Evolutionary conservation across 2,797 vertebrate species (phyloP).

Genomic region (Alectoris magna): DNA sequence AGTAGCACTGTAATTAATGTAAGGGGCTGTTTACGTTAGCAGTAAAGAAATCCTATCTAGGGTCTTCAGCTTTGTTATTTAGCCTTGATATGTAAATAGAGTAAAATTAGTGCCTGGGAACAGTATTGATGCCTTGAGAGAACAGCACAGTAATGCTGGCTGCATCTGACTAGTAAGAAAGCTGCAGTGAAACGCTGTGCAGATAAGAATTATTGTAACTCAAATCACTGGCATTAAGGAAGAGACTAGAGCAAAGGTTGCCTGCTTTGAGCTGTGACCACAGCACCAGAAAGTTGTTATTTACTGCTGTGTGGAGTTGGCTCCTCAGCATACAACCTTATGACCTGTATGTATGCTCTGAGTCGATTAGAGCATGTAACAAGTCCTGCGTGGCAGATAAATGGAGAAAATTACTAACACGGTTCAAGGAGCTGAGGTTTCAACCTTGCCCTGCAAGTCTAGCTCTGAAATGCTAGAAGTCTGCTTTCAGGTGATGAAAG

Average conservation of each 20-base stretch:
- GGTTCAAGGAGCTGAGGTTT: constrained; percentile 17
- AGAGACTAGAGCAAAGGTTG: neutral
- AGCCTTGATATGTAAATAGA: neutral
- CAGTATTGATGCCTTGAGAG: neutral
- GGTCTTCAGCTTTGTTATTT: neutral
- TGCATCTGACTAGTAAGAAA: neutral
- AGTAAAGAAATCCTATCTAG: neutral
- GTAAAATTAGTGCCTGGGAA: neutral
- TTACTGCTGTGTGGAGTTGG: neutral
- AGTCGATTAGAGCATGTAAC: neutral
- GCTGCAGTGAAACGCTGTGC: neutral
- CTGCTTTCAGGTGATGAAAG: constrained; percentile 45
- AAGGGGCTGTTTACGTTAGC: neutral
- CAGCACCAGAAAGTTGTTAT: neutral
- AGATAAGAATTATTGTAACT: neutral
- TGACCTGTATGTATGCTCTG: neutral
- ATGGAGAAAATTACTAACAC: neutral
- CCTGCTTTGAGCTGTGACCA: neutral
- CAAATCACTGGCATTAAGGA: neutral
- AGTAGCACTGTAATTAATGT: neutral
- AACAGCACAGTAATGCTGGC: neutral
- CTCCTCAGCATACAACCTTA: neutral
- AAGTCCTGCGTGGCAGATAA: neutral
- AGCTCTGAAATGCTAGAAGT: constrained; percentile 1
- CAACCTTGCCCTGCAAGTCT: constrained; percentile 15